Conservation (phyloP, 1,140 invertebrate genomes). For the Drosophila ogumai region DNA sequence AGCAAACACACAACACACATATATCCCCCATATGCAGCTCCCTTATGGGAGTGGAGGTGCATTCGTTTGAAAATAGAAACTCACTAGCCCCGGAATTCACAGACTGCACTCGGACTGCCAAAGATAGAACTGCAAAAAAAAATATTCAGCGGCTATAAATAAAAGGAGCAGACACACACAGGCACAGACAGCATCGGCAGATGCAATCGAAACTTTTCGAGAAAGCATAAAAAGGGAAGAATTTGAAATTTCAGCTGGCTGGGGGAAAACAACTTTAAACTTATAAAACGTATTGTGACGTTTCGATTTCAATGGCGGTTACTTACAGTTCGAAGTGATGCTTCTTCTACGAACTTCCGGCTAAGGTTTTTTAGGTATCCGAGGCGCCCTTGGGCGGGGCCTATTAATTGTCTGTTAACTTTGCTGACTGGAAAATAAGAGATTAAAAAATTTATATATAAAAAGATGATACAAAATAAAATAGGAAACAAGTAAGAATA, state of each 20-base stretch:
- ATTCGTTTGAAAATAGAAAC: slow-evolving; percentile 39
- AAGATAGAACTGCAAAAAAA: slow-evolving; percentile 50
- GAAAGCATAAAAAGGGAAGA: background rate
- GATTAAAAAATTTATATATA: background rate
- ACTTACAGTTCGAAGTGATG: slow-evolving; percentile 36
- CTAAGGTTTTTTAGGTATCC: slow-evolving; percentile 48
- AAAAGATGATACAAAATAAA: background rate
- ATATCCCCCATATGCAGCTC: slow-evolving; percentile 11
- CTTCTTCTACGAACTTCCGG: slow-evolving; percentile 22
- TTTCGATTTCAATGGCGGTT: slow-evolving; percentile 33
- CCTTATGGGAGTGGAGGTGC: slow-evolving; percentile 35
- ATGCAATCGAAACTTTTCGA: slow-evolving; percentile 55
- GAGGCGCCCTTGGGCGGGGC: slow-evolving; percentile 71
- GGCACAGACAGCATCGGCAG: slow-evolving; percentile 1
- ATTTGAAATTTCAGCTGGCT: slow-evolving; percentile 15
- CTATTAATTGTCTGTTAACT: slow-evolving; percentile 69
- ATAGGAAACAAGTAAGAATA: background rate
- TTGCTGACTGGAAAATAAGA: slow-evolving; percentile 44
- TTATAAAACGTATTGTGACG: slow-evolving; percentile 39
- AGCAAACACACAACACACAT: background rate
- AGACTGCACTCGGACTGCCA: slow-evolving; percentile 39
- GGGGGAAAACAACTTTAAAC: slow-evolving; percentile 12
- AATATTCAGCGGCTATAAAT: slow-evolving; percentile 47
- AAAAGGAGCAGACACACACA: slow-evolving; percentile 34
- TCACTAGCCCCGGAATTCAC: slow-evolving; percentile 48